Evolutionary conservation across 2,113 vertebrate genomes (phyloP).

Genomic region (Microcebus ravelobensis): DNA sequence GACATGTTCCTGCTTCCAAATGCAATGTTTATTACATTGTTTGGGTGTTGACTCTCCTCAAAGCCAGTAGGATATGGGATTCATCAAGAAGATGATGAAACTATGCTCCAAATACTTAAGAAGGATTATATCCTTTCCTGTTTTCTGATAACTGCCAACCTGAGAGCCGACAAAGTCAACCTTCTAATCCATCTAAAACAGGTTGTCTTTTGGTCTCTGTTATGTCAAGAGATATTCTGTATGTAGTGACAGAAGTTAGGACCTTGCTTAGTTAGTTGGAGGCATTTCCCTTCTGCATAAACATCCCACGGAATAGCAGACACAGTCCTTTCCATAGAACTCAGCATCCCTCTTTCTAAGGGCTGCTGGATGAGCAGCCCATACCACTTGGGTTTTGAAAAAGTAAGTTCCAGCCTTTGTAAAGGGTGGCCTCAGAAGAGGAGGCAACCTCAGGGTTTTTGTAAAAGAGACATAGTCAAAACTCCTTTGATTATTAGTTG

Average conservation of each 20-base stretch:
- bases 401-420: neutral
- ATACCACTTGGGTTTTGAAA: neutral
- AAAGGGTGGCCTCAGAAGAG: neutral
- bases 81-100: conserved; percentile 65
- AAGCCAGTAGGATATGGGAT: conserved; percentile 61
- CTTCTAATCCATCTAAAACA: neutral
- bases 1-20: conserved; percentile 47
- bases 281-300: neutral
- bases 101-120: neutral
- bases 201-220: neutral
- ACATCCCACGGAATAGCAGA: neutral
- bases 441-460: neutral
- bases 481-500: conserved; percentile 43
- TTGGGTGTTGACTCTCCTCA: conserved; percentile 55
- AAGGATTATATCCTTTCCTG: neutral
- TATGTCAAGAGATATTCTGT: neutral
- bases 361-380: neutral
- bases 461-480: conserved; percentile 13
- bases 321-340: neutral
- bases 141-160: neutral
- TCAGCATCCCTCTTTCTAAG: neutral
- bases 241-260: neutral
- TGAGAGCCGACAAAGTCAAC: neutral
- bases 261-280: neutral
- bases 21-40: conserved; percentile 36